Base-by-base conservation (phyloP, 2,888 invertebrate species). In the Lingula anatina region DNA sequence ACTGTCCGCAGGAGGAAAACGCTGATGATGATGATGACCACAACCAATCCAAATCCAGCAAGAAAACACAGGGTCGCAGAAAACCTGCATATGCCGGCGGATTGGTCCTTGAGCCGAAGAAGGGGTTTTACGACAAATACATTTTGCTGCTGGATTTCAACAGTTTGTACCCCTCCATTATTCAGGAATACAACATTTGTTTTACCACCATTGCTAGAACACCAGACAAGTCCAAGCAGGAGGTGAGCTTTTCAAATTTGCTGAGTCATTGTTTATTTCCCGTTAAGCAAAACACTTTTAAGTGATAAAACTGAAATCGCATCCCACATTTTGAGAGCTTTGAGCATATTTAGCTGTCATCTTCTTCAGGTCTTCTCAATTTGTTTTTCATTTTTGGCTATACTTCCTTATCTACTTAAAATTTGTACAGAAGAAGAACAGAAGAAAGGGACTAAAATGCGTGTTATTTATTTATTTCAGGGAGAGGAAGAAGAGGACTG, bases 171-270 rank as follows among this genome's bases (percentile, higher is more conserved):
- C 99, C 99, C 0, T 96, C 95, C 71, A 99, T 99, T 59, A 99
- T 99, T 64, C 99, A 99, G 74, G 99, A 99, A 73, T 99, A 90
- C 75, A 99, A 99, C 76, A 90, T 99, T 60, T 99, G 99, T 75
- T 99, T 99, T 73, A 97, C 97, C 0, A 99, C 99, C n/a, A 64
- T 76, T 18, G 58, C 60, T 44, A 55, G 66, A 21, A 53, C 57
- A 23, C 51, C 55, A n/a, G 42, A 27, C 25, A 49, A 15, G 26
- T 23, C 20, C 20, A 41, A 9, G 18, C 26, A 12, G 46, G 26
- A 28, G 37, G 50, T 41, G 23, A 21, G 24, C 12, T 35, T 20
- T 7, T n/a, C n/a, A n/a, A n/a, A 31, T 9, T 12, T 31, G 35
- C 15, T 15, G 9, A 15, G 35, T 31, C 15, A 15, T 31, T 31